These are phyloP conservation scores for Pseudolaguvia tuberculata DNA, from an alignment of 2,113 vertebrate genomes.

Conservation along the genomic window DNA sequence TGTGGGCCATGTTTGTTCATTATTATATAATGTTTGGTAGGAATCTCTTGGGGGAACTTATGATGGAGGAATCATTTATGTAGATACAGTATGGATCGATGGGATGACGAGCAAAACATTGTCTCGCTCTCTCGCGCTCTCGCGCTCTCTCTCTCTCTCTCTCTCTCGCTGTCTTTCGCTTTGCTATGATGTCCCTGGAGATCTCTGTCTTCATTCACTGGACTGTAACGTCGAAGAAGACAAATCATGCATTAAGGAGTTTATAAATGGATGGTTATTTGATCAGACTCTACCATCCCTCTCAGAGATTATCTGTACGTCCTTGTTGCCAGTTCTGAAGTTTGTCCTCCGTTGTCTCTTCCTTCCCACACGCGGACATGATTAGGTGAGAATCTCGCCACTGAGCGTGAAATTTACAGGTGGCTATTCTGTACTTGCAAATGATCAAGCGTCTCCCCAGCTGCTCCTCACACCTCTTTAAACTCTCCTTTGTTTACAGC, in stretches of 20 bases:
- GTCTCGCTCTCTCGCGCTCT: background rate
- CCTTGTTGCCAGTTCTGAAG: conserved; percentile 22
- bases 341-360: conserved; percentile 7
- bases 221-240: conserved; percentile 13
- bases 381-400: background rate
- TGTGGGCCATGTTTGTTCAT: background rate
- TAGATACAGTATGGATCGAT: background rate
- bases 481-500: conserved; percentile 15
- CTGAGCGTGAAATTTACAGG: background rate
- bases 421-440: background rate
- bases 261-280: conserved; percentile 34
- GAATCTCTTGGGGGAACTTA: background rate
- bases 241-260: conserved; percentile 16
- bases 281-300: conserved; percentile 13
- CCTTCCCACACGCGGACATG: background rate
- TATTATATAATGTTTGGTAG: background rate
- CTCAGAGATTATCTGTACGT: conserved; percentile 14
- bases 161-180: background rate
- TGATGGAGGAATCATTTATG: background rate
- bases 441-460: background rate
- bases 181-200: background rate
- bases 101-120: background rate
- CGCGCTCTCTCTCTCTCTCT: background rate
- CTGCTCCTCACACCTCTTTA: conserved; percentile 9
- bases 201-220: background rate